A percentile compares a stretch with the other conserved stretches of the same genome.
Conservation (phyloP, 2,888 invertebrate genomes). For the Mechanitis mazaeus region DNA sequence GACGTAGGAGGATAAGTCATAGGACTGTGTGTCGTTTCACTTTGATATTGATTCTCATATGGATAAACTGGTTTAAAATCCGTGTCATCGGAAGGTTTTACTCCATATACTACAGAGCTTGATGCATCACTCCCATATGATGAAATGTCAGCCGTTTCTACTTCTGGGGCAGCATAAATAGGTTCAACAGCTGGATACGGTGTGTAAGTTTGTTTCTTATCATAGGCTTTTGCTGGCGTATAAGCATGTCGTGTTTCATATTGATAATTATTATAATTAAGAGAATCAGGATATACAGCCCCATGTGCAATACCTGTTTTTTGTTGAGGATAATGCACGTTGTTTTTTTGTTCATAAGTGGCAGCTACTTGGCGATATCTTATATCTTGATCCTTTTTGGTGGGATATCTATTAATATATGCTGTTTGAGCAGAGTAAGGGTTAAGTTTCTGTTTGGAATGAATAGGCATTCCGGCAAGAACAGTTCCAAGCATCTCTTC, state of each 20-base stretch:
- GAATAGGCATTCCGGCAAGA: constrained; percentile 81
- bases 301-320: constrained; percentile 71
- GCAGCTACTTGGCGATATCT: constrained; percentile 64
- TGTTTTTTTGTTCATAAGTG: constrained; percentile 62
- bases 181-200: constrained; percentile 63
- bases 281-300: constrained; percentile 62
- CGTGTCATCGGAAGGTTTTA: constrained; percentile 61
- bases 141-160: constrained; percentile 52
- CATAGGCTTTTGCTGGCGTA: constrained; percentile 62
- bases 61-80: constrained; percentile 71
- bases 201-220: constrained; percentile 52
- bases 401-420: constrained; percentile 56
- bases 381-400: constrained; percentile 66
- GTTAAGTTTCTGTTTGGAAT: constrained; percentile 65
- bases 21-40: constrained; percentile 61
- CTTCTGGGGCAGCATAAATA: constrained; percentile 64
- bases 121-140: constrained; percentile 57
- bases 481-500: constrained; percentile 87
- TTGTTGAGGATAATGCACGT: constrained; percentile 65
- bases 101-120: constrained; percentile 64
- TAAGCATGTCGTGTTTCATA: constrained; percentile 66
- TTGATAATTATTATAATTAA: constrained; percentile 55
- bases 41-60: constrained; percentile 61
- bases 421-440: constrained; percentile 67
- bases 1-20: constrained; percentile 66